Percentiles rank a stretch among this genome's conserved stretches.
These are phyloP conservation scores for Heliconius congener DNA, from an alignment of 1,140 invertebrate species.

Conservation along the genomic window DNA sequence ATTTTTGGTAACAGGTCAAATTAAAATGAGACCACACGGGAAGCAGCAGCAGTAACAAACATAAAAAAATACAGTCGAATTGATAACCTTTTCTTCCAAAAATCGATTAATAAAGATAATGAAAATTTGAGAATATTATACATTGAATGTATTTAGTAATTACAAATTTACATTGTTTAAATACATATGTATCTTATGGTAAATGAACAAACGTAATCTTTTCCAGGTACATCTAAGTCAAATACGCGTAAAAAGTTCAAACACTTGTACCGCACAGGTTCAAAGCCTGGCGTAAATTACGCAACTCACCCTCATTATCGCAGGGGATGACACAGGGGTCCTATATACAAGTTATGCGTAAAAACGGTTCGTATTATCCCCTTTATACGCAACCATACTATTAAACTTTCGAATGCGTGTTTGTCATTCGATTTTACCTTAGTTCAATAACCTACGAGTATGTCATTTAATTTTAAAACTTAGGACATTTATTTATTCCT, in stretches of 20 bases:
- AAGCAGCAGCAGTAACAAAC: too few relatives aligned
- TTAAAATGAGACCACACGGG: too few relatives aligned
- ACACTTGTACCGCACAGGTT: conserved; percentile 51
- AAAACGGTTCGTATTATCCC: conserved; percentile 7
- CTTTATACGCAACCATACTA: conserved; percentile 3
- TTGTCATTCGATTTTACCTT: neutral
- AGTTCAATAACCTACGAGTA: neutral
- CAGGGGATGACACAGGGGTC: conserved; percentile 13
- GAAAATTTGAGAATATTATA: too few relatives aligned
- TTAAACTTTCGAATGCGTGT: neutral
- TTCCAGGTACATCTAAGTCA: conserved; percentile 39
- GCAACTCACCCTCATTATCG: conserved; percentile 22
- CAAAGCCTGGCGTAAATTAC: conserved; percentile 19
- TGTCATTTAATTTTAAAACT: neutral
- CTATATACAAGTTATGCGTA: neutral
- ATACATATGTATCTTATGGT: neutral
- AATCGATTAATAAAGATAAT: too few relatives aligned
- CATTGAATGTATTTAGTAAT: too few relatives aligned
- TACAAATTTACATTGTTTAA: neutral
- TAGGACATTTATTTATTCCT: too few relatives aligned
- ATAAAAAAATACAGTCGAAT: too few relatives aligned
- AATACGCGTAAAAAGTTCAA: conserved; percentile 69
- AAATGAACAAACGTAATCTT: conserved; percentile 9
- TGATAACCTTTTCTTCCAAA: too few relatives aligned
- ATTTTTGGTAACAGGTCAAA: too few relatives aligned